These are phyloP conservation scores for Speoplatyrhinus poulsoni DNA, from an alignment of 2,113 vertebrate genomes.

Conservation along the genomic window DNA sequence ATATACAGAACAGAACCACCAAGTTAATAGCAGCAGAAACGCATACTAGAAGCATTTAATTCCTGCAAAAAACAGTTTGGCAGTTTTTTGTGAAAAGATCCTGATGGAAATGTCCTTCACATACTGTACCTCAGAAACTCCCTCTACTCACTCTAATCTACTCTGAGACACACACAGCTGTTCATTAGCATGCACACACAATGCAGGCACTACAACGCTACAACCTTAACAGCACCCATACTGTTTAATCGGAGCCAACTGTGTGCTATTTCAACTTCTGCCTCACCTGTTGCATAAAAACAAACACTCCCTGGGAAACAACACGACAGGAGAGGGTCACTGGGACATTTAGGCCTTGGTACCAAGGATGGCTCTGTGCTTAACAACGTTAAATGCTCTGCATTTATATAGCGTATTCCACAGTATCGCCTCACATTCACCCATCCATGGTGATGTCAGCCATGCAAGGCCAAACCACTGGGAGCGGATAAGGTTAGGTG, in stretches of 20 bases:
- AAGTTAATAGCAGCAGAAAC: too few relatives aligned
- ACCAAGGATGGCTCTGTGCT: constrained; percentile 38
- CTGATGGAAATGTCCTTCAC: constrained; percentile 9
- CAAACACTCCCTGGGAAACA: constrained; percentile 1
- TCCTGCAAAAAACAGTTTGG: too few relatives aligned
- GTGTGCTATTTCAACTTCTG: background rate
- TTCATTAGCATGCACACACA: background rate
- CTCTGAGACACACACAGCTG: background rate
- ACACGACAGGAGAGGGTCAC: constrained; percentile 10
- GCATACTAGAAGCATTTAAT: too few relatives aligned
- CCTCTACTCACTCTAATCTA: too few relatives aligned
- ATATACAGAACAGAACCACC: too few relatives aligned
- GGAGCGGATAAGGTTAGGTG: too few relatives aligned
- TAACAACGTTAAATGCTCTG: background rate
- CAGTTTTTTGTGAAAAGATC: background rate
- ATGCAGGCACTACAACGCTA: too few relatives aligned
- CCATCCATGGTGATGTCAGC: too few relatives aligned
- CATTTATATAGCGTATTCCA: too few relatives aligned
- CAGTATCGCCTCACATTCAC: too few relatives aligned
- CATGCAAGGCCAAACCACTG: too few relatives aligned
- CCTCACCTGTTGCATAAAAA: constrained; percentile 22
- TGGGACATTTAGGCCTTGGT: constrained; percentile 39
- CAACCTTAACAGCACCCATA: too few relatives aligned
- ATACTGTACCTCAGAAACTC: constrained; percentile 8
- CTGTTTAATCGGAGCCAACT: background rate